Evolutionary conservation across 2,113 vertebrate genomes (phyloP).

Genomic region (Empidonax traillii): DNA sequence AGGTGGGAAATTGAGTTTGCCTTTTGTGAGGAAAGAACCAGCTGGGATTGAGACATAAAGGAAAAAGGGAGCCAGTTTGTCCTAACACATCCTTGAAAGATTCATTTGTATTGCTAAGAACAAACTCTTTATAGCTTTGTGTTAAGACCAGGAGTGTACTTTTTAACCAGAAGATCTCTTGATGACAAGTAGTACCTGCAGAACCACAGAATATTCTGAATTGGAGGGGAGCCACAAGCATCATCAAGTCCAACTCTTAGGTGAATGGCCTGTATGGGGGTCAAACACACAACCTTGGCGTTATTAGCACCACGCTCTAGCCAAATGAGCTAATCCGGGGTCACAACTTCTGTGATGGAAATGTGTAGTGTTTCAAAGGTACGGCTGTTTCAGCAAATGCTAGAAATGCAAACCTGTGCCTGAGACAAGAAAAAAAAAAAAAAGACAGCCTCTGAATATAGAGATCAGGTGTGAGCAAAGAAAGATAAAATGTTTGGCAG

Average conservation of each 20-base stretch:
- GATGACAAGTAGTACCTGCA: not conserved
- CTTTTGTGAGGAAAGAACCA: not conserved
- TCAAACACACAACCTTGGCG: not conserved
- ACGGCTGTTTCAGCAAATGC: not conserved
- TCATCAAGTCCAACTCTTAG: not conserved
- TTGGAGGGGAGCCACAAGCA: not conserved
- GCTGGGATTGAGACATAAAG: not conserved
- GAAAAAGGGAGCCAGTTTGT: not conserved
- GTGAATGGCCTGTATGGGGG: not conserved
- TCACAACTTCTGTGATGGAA: not conserved
- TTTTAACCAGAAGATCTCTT: not conserved
- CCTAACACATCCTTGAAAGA: not conserved
- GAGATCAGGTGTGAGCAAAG: not conserved
- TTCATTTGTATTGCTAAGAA: not conserved
- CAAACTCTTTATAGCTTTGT: not conserved
- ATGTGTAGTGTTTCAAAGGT: not conserved
- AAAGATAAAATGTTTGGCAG: not conserved
- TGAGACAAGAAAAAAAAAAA: not conserved
- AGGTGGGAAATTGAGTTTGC: not conserved
- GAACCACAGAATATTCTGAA: not conserved
- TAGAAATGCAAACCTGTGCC: not conserved
- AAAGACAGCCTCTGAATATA: not conserved
- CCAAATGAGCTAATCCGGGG: not conserved
- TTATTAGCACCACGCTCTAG: not conserved
- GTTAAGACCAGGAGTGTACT: not conserved